Conservation (phyloP, 2,797 vertebrate genomes). For the Antennarius maculatus region DNA sequence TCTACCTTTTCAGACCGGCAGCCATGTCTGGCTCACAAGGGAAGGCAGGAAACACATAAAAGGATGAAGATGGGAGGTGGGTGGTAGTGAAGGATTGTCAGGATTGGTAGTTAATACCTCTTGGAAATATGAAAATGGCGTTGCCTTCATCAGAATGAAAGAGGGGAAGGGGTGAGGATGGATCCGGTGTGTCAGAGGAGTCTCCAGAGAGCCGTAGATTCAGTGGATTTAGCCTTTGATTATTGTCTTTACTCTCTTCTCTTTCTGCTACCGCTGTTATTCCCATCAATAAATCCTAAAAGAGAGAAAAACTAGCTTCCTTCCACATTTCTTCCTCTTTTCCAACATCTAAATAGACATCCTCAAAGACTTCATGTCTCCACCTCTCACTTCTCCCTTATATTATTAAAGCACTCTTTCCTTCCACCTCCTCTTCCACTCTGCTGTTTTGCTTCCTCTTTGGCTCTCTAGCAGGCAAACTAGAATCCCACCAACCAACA, state of each 20-base stretch:
- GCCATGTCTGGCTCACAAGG: conserved; percentile 15
- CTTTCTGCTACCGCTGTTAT: conserved; percentile 47
- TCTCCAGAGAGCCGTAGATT: conserved; percentile 54
- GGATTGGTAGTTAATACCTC: conserved; percentile 28
- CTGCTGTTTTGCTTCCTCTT: conserved; percentile 47
- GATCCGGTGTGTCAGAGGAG: conserved; percentile 46
- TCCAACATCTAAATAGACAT: conserved; percentile 20
- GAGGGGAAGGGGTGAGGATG: conserved; percentile 16
- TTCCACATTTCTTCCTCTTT: conserved; percentile 23
- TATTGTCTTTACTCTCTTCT: conserved; percentile 53
- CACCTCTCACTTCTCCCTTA: conserved; percentile 12
- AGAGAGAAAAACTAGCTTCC: conserved; percentile 14
- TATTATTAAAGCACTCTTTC: conserved; percentile 10
- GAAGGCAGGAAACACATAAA: conserved; percentile 33
- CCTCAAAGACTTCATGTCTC: conserved; percentile 5
- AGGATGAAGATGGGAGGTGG: conserved; percentile 22
- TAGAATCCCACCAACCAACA: conserved; percentile 70
- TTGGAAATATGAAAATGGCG: conserved; percentile 24
- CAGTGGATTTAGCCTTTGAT: conserved; percentile 69
- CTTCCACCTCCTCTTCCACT: conserved; percentile 6
- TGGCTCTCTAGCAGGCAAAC: conserved; percentile 41
- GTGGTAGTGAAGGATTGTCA: conserved; percentile 9
- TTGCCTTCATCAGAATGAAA: conserved; percentile 27
- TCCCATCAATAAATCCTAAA: conserved; percentile 37
- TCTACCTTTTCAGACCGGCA: conserved; percentile 30